These are phyloP conservation scores for Mohoua ochrocephala DNA, from an alignment of 2,113 vertebrate genomes.

Conservation along the genomic window DNA sequence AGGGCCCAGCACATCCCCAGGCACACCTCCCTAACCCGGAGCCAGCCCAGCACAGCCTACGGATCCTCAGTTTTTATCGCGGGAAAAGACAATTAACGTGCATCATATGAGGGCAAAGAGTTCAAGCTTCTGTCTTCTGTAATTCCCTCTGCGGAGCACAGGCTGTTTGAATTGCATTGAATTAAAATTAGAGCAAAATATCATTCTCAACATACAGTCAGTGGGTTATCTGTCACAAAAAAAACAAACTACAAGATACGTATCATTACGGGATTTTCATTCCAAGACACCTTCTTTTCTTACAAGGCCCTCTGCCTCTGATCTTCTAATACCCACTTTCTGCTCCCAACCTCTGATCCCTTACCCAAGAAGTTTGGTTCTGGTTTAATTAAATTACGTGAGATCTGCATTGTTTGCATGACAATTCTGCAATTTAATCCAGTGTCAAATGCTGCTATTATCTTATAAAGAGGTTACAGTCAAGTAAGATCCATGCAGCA, in stretches of 20 bases:
- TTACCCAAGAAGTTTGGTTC: not conserved
- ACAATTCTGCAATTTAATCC: not conserved
- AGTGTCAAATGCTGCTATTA: not conserved
- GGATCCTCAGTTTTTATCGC: no score
- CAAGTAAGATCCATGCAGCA: not conserved
- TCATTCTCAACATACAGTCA: not conserved
- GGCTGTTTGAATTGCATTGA: not conserved
- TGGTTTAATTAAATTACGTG: not conserved
- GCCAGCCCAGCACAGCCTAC: rapidly evolving
- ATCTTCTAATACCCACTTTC: not conserved
- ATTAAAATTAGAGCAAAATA: not conserved
- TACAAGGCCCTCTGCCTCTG: not conserved
- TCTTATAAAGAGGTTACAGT: not conserved
- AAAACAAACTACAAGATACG: not conserved
- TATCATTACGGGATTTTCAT: not conserved
- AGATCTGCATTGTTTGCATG: not conserved
- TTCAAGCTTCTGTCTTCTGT: not conserved
- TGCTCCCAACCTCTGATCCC: not conserved
- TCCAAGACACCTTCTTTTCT: not conserved
- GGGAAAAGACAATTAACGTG: not conserved
- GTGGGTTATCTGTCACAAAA: not conserved
- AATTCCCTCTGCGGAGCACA: not conserved
- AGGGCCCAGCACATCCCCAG: not conserved
- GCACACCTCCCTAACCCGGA: not conserved
- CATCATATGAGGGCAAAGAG: not conserved